Evolutionary conservation across 2,113 vertebrate genomes (phyloP), one percentile per base, ranked within the genome.

Genomic region (Lampris incognitus): DNA sequence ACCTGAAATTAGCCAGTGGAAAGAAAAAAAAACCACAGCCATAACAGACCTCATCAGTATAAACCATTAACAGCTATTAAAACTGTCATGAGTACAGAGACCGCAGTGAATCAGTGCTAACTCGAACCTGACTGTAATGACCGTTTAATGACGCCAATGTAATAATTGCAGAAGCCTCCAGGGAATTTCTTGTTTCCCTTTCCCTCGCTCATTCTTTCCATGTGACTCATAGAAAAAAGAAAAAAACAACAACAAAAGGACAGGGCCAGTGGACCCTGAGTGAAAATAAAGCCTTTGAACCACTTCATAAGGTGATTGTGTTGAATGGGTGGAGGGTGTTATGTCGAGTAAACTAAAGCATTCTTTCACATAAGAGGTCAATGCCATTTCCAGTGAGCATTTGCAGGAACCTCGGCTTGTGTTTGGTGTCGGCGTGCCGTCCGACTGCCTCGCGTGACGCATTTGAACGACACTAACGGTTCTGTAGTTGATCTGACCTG

Each of bases 151-250:
- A 9, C 56, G 49, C 9, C 38, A 36, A 36, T 10, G 55, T 44
- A 39, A 38, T 63, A 54, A 75, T 8, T 55, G 4, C 56, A 44
- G 39, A 39, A 60, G 64, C 54, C 42, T 62, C 39, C 3, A 59
- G 39, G 24, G 36, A 63, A 2, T 67, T 66, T 63, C 8, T 13
- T 3, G 5, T 62, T 56, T 72, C 68, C 48, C 8, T 71, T 41
- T 69, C 48, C 56, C 37, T 61, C 13, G 61, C 46, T 66, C 39
- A 61, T 75, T 66, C 40, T 57, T 72, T 61, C 39, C 40, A 54
- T 48, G 11, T 76, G 60, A 81, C 70, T 75, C 64, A 68, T 36
- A 70, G 55, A 69, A 9, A 10, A 68, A 10, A 24, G 24, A 24
- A 24, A 24, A 24, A 24, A 24, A 24, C 24, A 24, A 24, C 24